These are phyloP conservation scores for Ctenoplectra terminalis DNA, from an alignment of 1,140 invertebrate genomes.

Conservation along the genomic window DNA sequence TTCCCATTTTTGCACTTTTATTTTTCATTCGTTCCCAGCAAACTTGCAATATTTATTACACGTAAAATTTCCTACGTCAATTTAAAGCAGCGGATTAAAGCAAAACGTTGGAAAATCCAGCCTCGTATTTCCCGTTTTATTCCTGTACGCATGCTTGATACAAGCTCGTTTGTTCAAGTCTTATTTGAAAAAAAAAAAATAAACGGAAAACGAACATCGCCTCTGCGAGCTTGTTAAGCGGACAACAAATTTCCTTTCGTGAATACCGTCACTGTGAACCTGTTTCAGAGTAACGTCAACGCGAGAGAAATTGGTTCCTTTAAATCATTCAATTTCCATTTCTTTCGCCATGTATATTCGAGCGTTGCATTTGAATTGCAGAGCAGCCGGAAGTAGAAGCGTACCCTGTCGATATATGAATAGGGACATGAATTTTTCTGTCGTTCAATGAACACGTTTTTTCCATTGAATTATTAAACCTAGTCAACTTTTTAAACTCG, in stretches of 20 bases:
- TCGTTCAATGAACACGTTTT: too few species aligned
- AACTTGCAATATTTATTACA: too few species aligned
- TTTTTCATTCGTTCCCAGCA: too few species aligned
- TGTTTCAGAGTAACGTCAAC: background rate
- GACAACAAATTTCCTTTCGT: background rate
- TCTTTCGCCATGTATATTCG: background rate
- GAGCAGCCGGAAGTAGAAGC: background rate
- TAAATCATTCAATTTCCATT: slow-evolving; percentile 12
- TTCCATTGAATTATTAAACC: background rate
- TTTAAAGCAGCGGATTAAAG: too few species aligned
- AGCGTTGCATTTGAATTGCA: slow-evolving; percentile 6
- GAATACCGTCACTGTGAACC: background rate
- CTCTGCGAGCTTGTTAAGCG: background rate
- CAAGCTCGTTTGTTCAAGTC: background rate
- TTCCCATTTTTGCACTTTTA: too few species aligned
- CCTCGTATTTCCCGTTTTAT: too few species aligned
- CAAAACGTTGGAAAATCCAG: too few species aligned
- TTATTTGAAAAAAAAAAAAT: background rate
- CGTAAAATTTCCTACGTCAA: too few species aligned
- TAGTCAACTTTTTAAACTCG: background rate
- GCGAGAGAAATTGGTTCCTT: background rate
- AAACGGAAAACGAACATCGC: background rate
- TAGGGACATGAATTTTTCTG: background rate
- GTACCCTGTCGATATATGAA: background rate
- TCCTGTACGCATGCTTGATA: background rate